Evolutionary conservation across 2,888 invertebrate species (phyloP), one percentile per base, ranked within the genome.

Genomic region (Rhabditoides inermis): DNA sequence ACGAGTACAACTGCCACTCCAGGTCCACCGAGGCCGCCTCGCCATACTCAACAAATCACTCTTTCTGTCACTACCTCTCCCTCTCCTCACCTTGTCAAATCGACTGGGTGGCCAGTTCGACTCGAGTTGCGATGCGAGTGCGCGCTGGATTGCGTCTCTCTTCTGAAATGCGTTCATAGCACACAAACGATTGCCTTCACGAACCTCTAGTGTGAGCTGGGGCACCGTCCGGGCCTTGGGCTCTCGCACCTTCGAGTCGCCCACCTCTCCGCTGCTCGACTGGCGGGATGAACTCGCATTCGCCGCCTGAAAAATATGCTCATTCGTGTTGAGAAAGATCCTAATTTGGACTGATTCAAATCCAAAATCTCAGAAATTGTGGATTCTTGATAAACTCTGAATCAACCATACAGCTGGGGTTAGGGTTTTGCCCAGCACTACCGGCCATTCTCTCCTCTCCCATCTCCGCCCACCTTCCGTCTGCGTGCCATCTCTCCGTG

Each of bases 261-360:
- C 61, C 15, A 65, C 63, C 45, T 67, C 67, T 2, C 39, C 32
- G 12, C 44, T 20, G 10, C 63, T 49, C 10, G 62, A 23, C 10
- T 45, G 47, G 2, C 57, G 37, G 2, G 59, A 37, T 44, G 60
- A 32, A 22, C 39, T 45, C 18, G 57, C 56, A 91, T 69, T 92
- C 15, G 58, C 62, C 23, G 55, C 35, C 40, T 66, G n/a, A n/a
- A n/a, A n/a, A n/a, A n/a, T n/a, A n/a, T n/a, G n/a, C n/a, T n/a
- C n/a, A n/a, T n/a, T n/a, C n/a, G n/a, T n/a, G n/a, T n/a, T n/a
- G n/a, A n/a, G n/a, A n/a, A n/a, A n/a, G n/a, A n/a, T n/a, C n/a
- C n/a, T n/a, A n/a, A n/a, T n/a, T n/a, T n/a, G n/a, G n/a, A n/a
- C n/a, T n/a, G n/a, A n/a, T n/a, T n/a, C n/a, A n/a, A n/a, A n/a